Percentiles rank a stretch among this genome's conserved stretches.
phyloP scores from a whole-genome alignment of 53 echinoderm and acorn worm species.

The Crossaster papposus region DNA sequence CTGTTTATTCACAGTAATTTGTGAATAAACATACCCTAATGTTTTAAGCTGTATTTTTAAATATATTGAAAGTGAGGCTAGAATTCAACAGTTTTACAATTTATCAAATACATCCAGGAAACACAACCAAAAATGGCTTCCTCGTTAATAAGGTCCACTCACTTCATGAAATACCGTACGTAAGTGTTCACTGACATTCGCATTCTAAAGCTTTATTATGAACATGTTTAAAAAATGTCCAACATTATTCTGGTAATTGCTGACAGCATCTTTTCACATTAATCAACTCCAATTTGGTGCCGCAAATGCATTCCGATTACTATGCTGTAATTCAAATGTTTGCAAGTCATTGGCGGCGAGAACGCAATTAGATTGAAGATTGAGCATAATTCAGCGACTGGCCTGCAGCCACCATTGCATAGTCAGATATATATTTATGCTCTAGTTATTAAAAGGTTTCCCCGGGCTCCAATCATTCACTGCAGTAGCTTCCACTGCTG shows the following conservation, averaged over 20 bases:
- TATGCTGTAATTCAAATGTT: neutral
- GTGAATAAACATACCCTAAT: too few relatives aligned
- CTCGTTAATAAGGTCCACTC: too few relatives aligned
- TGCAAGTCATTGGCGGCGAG: neutral
- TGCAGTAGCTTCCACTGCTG: neutral
- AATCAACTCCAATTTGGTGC: neutral
- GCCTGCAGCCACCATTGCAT: slow-evolving; percentile 15
- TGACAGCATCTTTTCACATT: neutral
- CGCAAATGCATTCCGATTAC: neutral
- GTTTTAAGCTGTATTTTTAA: too few relatives aligned
- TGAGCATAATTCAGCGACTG: slow-evolving; percentile 1
- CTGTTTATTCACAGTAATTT: too few relatives aligned
- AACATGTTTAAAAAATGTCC: too few relatives aligned
- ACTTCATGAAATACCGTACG: too few relatives aligned
- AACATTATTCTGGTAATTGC: neutral
- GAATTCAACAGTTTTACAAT: too few relatives aligned
- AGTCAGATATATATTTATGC: slow-evolving; percentile 25
- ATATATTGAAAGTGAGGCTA: too few relatives aligned
- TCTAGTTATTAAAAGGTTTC: slow-evolving; percentile 29
- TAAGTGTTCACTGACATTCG: too few relatives aligned
- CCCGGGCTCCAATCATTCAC: neutral
- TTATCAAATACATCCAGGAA: too few relatives aligned
- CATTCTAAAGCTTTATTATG: too few relatives aligned
- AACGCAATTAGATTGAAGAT: slow-evolving; percentile 43
- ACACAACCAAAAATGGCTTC: too few relatives aligned